phyloP scores from a whole-genome alignment of 2,888 invertebrate genomes.

The Octodonta nipae region DNA sequence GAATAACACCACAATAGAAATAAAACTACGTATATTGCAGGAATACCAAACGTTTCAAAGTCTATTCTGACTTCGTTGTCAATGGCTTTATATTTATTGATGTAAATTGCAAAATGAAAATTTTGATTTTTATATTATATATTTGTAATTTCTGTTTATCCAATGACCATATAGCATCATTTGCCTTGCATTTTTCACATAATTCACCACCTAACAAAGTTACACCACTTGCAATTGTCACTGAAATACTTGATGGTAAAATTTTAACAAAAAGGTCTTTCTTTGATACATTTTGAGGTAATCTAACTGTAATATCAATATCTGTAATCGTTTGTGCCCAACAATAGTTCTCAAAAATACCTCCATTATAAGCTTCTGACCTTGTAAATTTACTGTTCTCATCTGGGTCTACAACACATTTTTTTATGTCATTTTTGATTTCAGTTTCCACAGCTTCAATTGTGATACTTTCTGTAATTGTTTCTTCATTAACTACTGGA shows the following conservation, averaged over 20 bases:
- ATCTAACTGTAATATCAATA: constrained; percentile 49
- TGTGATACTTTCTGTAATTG: constrained; percentile 14
- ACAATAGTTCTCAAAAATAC: constrained; percentile 57
- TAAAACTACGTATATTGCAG: no score
- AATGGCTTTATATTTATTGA: no score
- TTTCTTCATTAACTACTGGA: constrained; percentile 14
- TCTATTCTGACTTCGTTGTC: no score
- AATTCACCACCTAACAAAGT: constrained; percentile 50
- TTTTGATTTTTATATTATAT: no score
- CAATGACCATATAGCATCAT: constrained; percentile 67
- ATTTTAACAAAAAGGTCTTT: constrained; percentile 57
- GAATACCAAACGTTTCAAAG: no score
- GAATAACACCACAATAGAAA: no score
- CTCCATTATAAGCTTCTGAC: constrained; percentile 64
- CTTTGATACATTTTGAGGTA: constrained; percentile 47
- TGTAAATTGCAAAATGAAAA: no score
- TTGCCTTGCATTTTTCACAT: constrained; percentile 51
- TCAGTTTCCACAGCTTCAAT: constrained; percentile 7
- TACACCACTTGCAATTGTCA: constrained; percentile 30
- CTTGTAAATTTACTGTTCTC: constrained; percentile 17
- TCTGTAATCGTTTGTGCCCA: constrained; percentile 81
- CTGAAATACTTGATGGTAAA: constrained; percentile 33
- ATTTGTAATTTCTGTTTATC: constrained; percentile 39
- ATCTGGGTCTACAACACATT: constrained; percentile 3
- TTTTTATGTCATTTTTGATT: constrained; percentile 26